Conservation (phyloP, 2,888 invertebrate species). For the Rhorus exstirpatorius region DNA sequence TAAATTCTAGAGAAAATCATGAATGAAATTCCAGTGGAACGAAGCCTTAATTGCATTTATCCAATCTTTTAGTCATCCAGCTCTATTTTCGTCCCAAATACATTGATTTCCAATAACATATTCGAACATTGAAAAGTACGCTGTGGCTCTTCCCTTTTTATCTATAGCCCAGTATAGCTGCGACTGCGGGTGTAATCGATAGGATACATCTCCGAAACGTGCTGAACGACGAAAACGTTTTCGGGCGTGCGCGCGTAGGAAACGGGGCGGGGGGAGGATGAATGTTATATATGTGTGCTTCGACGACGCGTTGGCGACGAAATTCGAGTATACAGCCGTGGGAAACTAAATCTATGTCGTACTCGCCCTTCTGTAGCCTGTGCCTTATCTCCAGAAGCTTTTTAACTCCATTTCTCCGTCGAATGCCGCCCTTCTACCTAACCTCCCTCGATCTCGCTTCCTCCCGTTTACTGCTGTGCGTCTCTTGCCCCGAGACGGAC, state of each 20-base stretch:
- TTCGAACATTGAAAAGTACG: neutral
- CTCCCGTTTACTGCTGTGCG: conserved; percentile 13
- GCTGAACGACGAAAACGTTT: conserved; percentile 61
- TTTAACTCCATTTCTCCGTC: conserved; percentile 12
- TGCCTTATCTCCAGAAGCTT: conserved; percentile 61
- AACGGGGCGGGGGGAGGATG: neutral
- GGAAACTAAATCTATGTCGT: conserved; percentile 45
- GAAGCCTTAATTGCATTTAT: neutral
- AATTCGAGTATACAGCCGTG: conserved; percentile 57
- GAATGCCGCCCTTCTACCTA: neutral
- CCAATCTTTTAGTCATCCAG: neutral
- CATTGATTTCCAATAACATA: conserved; percentile 24
- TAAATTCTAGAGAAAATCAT: neutral
- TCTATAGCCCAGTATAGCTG: neutral
- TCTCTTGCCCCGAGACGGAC: conserved; percentile 22
- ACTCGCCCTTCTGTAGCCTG: neutral
- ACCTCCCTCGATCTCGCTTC: conserved; percentile 1
- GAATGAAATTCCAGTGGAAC: neutral
- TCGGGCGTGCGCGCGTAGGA: conserved; percentile 58
- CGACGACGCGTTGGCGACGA: conserved; percentile 59
- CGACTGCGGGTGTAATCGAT: conserved; percentile 66
- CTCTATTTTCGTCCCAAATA: neutral
- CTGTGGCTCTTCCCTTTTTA: neutral
- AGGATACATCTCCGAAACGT: conserved; percentile 67
- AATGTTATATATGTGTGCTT: conserved; percentile 17